Conservation (phyloP, 2,888 invertebrate genomes). For the Megamerina dolium region DNA sequence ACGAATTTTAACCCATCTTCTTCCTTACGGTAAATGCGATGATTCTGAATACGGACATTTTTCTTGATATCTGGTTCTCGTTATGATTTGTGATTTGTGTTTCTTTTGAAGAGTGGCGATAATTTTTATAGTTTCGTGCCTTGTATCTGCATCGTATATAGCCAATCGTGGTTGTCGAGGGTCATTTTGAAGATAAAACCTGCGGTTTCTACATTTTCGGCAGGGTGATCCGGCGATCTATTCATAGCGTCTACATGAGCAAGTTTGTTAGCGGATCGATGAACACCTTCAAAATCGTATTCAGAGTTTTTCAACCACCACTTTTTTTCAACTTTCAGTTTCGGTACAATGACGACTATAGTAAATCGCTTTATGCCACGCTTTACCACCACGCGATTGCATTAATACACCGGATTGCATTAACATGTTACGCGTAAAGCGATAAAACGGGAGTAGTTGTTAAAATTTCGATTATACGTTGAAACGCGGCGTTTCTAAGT, state of each 20-base stretch:
- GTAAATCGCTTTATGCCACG: too few relatives aligned
- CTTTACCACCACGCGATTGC: slow-evolving; percentile 3
- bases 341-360: slow-evolving; percentile 12
- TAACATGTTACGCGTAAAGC: slow-evolving; percentile 10
- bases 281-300: not conserved
- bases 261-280: not conserved
- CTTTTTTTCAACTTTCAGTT: slow-evolving; percentile 7
- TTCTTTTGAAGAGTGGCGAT: slow-evolving; percentile 1
- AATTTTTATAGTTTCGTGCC: slow-evolving; percentile 7
- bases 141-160: slow-evolving; percentile 15
- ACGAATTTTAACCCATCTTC: slow-evolving; percentile 14
- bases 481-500: too few relatives aligned
- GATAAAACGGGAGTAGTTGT: not conserved
- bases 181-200: slow-evolving; percentile 5
- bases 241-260: slow-evolving; percentile 2
- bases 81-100: not conserved
- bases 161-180: slow-evolving; percentile 11
- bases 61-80: slow-evolving; percentile 1
- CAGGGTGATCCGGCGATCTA: not conserved
- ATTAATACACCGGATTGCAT: slow-evolving; percentile 3
- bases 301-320: not conserved
- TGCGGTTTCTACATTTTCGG: slow-evolving; percentile 1
- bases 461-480: not conserved
- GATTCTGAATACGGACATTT: slow-evolving; percentile 9
- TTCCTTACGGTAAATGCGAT: slow-evolving; percentile 7